Conservation (phyloP, 2,888 invertebrate species). For the Chymomyza amoena region DNA sequence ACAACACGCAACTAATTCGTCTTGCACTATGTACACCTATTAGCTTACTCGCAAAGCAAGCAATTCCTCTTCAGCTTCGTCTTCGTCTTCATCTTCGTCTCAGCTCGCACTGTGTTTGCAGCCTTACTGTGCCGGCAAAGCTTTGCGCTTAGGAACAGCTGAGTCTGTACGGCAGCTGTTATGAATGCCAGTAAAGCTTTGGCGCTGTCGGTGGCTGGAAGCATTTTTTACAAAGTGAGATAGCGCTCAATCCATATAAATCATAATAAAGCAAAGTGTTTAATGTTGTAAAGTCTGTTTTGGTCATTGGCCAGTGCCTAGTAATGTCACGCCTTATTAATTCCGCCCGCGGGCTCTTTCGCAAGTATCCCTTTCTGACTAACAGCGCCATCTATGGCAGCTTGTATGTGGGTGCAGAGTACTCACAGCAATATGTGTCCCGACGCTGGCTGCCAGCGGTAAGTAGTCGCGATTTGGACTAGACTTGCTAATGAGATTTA, state of each 20-base stretch:
- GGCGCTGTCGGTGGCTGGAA: background rate
- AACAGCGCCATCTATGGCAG: conserved; percentile 85
- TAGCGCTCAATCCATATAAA: background rate
- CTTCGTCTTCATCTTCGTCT: no score
- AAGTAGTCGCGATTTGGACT: conserved; percentile 40
- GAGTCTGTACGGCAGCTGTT: background rate
- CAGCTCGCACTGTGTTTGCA: no score
- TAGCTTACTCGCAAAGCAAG: no score
- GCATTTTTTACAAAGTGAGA: background rate
- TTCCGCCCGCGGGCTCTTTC: conserved; percentile 74
- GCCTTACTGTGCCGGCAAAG: background rate
- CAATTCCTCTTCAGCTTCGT: no score
- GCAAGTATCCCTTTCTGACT: conserved; percentile 80
- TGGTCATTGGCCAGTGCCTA: background rate
- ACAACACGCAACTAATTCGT: no score
- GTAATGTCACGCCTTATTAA: conserved; percentile 61
- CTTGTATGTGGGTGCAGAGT: conserved; percentile 88
- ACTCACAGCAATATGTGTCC: conserved; percentile 87
- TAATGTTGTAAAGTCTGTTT: background rate
- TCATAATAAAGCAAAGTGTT: background rate
- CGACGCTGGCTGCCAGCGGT: conserved; percentile 82
- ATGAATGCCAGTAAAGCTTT: background rate
- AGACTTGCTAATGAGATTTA: conserved; percentile 37
- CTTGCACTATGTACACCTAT: no score
- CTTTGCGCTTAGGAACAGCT: background rate